Percentiles rank a stretch among this genome's conserved stretches.
Evolutionary conservation across 2,113 vertebrate species (phyloP).

Genomic region (Nothocercus julius): DNA sequence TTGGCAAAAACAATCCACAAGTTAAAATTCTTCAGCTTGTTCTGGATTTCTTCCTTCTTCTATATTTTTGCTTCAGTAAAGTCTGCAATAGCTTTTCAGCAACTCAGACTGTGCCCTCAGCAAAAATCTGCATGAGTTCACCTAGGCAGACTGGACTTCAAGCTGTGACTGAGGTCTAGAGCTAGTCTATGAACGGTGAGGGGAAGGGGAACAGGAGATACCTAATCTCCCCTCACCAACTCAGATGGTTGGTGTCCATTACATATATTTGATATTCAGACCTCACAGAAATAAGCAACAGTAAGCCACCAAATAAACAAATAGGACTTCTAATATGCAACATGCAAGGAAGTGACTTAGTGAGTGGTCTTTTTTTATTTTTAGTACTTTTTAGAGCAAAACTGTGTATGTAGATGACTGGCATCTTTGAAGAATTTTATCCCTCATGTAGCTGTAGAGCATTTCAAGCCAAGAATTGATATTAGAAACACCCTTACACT

Average conservation of each 20-base stretch:
- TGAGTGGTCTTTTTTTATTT: not conserved
- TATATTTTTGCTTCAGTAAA: not conserved
- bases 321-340: not conserved
- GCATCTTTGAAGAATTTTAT: not conserved
- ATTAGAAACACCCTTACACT: not conserved
- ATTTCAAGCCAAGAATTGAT: not conserved
- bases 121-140: not conserved
- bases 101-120: not conserved
- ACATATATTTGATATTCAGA: rapidly evolving
- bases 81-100: not conserved
- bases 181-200: not conserved
- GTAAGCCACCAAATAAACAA: not conserved
- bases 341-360: not conserved
- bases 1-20: not conserved
- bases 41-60: not conserved
- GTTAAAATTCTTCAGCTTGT: not conserved
- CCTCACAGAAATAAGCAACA: not conserved
- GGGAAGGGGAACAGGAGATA: not conserved
- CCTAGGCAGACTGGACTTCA: not conserved
- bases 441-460: not conserved
- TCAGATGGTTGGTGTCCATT: not conserved
- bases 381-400: not conserved
- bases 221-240: not conserved
- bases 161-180: not conserved
- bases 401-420: not conserved